These are phyloP conservation scores for Lasioglossum baleicum DNA, from an alignment of 1,140 invertebrate species.

Conservation along the genomic window DNA sequence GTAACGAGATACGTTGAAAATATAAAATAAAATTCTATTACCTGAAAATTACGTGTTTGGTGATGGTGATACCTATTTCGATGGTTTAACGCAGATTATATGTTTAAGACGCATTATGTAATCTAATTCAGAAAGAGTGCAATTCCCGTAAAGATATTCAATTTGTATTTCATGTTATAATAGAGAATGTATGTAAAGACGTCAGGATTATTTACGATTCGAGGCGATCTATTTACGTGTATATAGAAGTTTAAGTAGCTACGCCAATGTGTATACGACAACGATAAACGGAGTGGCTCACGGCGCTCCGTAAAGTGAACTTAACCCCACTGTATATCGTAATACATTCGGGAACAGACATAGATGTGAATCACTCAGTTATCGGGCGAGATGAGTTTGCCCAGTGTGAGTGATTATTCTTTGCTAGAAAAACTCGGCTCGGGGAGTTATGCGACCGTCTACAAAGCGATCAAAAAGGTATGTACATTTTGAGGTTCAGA, in stretches of 20 bases:
- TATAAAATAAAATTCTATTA: neutral
- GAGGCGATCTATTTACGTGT: neutral
- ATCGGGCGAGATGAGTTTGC: constrained; percentile 72
- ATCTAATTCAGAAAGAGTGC: neutral
- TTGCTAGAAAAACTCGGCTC: constrained; percentile 89
- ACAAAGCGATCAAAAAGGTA: constrained; percentile 91
- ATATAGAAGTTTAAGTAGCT: neutral
- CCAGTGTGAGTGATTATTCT: constrained; percentile 85
- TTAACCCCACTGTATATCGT: constrained; percentile 13
- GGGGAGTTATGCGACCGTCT: constrained; percentile 94
- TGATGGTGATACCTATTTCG: neutral
- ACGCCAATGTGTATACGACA: constrained; percentile 34
- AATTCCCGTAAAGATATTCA: neutral
- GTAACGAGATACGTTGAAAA: neutral
- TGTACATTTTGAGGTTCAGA: constrained; percentile 41
- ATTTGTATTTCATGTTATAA: neutral
- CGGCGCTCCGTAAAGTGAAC: constrained; percentile 25
- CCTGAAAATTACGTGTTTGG: neutral
- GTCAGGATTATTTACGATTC: neutral
- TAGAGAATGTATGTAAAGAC: neutral
- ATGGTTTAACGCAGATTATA: neutral
- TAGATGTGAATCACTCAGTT: constrained; percentile 23
- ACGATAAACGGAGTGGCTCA: neutral
- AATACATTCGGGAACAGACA: constrained; percentile 32
- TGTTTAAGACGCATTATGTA: neutral